Evolutionary conservation across 2,888 invertebrate genomes (phyloP).

Genomic region (Oscheius sp.): DNA sequence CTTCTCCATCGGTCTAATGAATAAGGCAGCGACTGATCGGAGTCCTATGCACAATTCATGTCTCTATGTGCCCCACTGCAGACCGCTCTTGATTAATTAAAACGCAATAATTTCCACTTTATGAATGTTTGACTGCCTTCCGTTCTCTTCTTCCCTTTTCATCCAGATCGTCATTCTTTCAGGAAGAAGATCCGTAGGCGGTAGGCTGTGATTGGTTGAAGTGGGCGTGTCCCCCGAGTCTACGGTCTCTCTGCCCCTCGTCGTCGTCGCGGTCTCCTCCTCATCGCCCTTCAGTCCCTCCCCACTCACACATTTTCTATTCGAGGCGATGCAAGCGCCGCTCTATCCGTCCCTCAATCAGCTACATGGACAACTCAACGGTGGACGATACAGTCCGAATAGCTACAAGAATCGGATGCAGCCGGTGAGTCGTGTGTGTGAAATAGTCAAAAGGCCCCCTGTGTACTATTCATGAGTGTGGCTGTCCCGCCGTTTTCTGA

Average conservation of each 20-base stretch:
- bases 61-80: slow-evolving; percentile 4
- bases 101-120: slow-evolving; percentile 23
- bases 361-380: slow-evolving; percentile 38
- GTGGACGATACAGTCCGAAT: slow-evolving; percentile 36
- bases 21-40: slow-evolving; percentile 30
- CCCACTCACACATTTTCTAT: slow-evolving; percentile 28
- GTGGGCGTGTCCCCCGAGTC: slow-evolving; percentile 18
- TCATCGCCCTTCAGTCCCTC: slow-evolving; percentile 12
- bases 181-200: slow-evolving; percentile 11
- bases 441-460: neutral
- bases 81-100: slow-evolving; percentile 31
- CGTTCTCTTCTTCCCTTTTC: neutral
- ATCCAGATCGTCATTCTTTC: neutral
- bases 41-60: slow-evolving; percentile 28
- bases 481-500: slow-evolving; percentile 17
- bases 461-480: slow-evolving; percentile 26
- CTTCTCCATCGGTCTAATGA: neutral
- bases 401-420: slow-evolving; percentile 40
- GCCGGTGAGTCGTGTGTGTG: slow-evolving; percentile 21
- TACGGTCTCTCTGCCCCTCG: slow-evolving; percentile 13
- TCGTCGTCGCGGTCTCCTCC: neutral
- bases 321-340: slow-evolving; percentile 38
- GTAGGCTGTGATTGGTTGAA: slow-evolving; percentile 25
- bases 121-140: slow-evolving; percentile 19
- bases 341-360: slow-evolving; percentile 40